Evolutionary conservation across 1,140 invertebrate species (phyloP), one percentile per base, ranked within the genome.

Genomic region (Pseudomyrmex flavicornis): DNA sequence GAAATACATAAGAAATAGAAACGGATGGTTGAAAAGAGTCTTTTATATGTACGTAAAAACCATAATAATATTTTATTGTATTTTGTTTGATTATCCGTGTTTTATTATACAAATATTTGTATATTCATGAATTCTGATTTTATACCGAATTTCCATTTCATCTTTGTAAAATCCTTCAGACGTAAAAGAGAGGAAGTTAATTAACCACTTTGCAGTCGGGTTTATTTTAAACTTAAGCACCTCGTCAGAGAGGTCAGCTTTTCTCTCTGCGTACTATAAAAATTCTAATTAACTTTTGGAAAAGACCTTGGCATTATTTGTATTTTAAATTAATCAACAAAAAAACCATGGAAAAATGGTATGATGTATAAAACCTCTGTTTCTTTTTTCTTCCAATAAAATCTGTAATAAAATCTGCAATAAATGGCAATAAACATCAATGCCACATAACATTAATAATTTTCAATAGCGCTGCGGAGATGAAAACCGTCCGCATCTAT

Each of bases 281-380:
- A 79, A 70, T 79, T 70, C 44, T 79, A 79, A 69, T 79, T 79
- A 79, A 79, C 44, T 58, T 79, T 22, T 17, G 46, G n/a, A 13
- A 12, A 26, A 20, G 5, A 46, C 48, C 50, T 56, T 17, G 46
- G 26, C 52, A 68, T 77, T 77, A 77, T 77, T 46, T 68, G 22
- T 58, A 69, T 48, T 56, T 68, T 58, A 66, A 66, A 20, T 56
- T 13, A 15, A 56, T 50, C 2, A 56, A 5, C 59, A 12, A 44
- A 12, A n/a, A 22, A 26, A 4, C 26, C n/a, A 44, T 54, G 2
- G 2, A 66, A n/a, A 15, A 12, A 1, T 15, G 0, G 10, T n/a
- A 46, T 74, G 59, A 35, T 35, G 4, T 35, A 35, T 35, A 35
- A 35, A 35, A 35, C 35, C 35, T 35, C 35, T 35, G 35, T 35